Conservation (phyloP, 2,797 vertebrate genomes). For the Danionella dracula region DNA sequence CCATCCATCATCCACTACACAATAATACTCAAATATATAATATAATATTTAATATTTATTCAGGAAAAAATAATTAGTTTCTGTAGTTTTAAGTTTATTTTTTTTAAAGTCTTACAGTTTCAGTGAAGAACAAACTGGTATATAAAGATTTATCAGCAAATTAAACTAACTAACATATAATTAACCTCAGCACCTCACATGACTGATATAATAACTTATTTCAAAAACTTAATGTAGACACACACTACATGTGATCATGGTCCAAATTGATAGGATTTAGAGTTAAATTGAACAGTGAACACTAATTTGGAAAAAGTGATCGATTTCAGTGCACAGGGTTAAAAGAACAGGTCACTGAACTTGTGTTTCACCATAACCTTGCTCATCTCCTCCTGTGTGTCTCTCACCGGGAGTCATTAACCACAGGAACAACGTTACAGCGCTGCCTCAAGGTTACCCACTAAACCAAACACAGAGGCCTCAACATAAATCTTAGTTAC, state of each 20-base stretch:
- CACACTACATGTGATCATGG: background rate
- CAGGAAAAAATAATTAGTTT: no score
- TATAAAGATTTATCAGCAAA: no score
- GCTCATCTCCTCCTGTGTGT: background rate
- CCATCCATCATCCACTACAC: no score
- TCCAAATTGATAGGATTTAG: background rate
- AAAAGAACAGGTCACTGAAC: slow-evolving; percentile 9
- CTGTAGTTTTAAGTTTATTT: no score
- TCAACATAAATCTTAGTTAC: slow-evolving; percentile 23
- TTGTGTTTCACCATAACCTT: slow-evolving; percentile 3
- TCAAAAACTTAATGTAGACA: background rate
- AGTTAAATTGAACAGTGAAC: slow-evolving; percentile 1
- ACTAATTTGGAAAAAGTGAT: background rate
- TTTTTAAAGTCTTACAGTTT: no score
- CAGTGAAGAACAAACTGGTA: no score
- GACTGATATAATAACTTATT: background rate
- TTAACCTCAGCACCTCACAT: background rate
- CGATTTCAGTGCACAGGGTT: background rate
- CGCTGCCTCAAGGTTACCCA: slow-evolving; percentile 46
- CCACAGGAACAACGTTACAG: slow-evolving; percentile 27
- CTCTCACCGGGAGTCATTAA: slow-evolving; percentile 46
- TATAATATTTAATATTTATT: no score
- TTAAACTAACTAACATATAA: background rate
- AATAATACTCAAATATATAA: no score
- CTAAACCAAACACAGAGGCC: slow-evolving; percentile 35